Evolutionary conservation across 92 coral and sea anemone species (phyloP).

Genomic region (Phenganax stokvisi): DNA sequence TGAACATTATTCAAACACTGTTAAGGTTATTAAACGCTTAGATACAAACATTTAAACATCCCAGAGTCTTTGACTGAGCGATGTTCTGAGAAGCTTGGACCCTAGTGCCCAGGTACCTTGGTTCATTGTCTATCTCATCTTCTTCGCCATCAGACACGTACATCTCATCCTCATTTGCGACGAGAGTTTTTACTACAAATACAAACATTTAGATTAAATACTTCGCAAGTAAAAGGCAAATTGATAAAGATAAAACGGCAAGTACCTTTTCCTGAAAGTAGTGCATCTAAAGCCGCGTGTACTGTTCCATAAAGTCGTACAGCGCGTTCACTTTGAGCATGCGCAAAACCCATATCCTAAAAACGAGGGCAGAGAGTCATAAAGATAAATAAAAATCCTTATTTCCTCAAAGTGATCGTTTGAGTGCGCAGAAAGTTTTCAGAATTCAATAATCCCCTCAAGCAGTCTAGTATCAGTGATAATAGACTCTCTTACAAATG

Average conservation of each 20-base stretch:
- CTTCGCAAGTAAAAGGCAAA: neutral
- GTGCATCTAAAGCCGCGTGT: constrained; percentile 87
- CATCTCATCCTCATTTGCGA: constrained; percentile 54
- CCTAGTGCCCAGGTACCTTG: constrained; percentile 27
- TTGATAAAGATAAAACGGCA: neutral
- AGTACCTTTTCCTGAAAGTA: constrained; percentile 93
- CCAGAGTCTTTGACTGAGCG: neutral
- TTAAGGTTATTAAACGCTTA: no score
- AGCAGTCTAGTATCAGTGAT: neutral
- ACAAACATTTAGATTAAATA: neutral
- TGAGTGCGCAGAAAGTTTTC: no score
- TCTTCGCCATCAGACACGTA: constrained; percentile 90
- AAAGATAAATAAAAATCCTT: no score
- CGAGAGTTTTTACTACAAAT: constrained; percentile 60
- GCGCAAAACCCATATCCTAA: constrained; percentile 95
- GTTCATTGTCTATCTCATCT: constrained; percentile 36
- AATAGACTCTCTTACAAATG: neutral
- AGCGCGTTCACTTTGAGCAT: constrained; percentile 80
- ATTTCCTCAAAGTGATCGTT: no score
- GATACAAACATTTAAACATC: neutral
- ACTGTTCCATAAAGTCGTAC: constrained; percentile 89
- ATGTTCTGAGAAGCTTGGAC: no score
- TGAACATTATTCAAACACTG: neutral
- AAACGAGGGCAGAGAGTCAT: neutral
- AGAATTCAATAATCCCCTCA: neutral